Percentiles rank a stretch among this genome's conserved stretches.
Evolutionary conservation across 1,140 invertebrate species (phyloP).

Genomic region (Bemisia tabaci): DNA sequence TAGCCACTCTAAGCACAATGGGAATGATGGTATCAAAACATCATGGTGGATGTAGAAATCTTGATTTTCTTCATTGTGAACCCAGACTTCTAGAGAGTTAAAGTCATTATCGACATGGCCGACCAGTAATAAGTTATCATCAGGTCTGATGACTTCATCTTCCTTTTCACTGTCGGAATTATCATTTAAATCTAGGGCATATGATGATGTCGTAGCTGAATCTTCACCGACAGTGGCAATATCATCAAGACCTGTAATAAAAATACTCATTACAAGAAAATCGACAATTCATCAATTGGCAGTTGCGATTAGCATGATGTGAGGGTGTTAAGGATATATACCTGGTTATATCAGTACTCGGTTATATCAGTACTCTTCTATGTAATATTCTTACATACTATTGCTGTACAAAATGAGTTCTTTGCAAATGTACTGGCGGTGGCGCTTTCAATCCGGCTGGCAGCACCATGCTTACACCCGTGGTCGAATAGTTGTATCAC

Average conservation of each 20-base stretch:
- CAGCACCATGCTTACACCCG: too few relatives aligned
- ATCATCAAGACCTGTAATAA: conserved; percentile 6
- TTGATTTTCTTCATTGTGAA: conserved; percentile 78
- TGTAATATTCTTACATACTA: too few relatives aligned
- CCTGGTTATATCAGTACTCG: too few relatives aligned
- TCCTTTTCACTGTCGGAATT: conserved; percentile 74
- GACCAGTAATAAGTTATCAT: conserved; percentile 82
- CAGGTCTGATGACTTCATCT: conserved; percentile 76
- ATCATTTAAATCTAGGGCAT: conserved; percentile 34
- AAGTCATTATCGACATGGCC: conserved; percentile 74
- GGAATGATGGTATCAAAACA: conserved; percentile 71
- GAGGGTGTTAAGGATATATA: too few relatives aligned
- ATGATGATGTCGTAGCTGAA: conserved; percentile 25
- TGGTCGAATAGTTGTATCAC: too few relatives aligned
- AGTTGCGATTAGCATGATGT: too few relatives aligned
- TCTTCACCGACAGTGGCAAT: conserved; percentile 30
- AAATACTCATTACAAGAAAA: too few relatives aligned
- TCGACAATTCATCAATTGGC: too few relatives aligned
- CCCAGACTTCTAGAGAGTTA: conserved; percentile 73
- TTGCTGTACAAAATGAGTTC: too few relatives aligned
- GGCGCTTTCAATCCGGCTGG: too few relatives aligned
- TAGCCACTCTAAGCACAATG: conserved; percentile 84
- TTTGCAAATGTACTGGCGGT: too few relatives aligned
- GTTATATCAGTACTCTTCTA: too few relatives aligned
- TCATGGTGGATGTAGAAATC: conserved; percentile 91